Percentiles rank a stretch among this genome's conserved stretches.
Evolutionary conservation across 2,888 invertebrate genomes (phyloP).

Genomic region (Odontothrips loti): DNA sequence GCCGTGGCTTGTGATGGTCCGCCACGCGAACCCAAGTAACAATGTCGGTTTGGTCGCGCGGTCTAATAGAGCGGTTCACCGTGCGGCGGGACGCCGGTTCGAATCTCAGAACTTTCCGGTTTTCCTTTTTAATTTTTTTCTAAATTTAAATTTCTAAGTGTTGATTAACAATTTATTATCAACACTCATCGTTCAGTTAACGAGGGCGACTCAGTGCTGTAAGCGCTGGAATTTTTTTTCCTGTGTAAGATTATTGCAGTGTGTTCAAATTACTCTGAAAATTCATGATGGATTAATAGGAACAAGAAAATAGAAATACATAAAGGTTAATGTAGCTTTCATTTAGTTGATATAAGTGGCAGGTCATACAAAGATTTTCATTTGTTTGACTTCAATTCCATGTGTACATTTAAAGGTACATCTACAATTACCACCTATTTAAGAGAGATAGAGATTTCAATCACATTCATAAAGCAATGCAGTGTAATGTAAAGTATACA

Average conservation of each 20-base stretch:
- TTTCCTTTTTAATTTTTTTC: too few relatives aligned
- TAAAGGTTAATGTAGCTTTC: background rate
- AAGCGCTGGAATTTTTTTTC: too few relatives aligned
- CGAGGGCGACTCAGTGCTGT: too few relatives aligned
- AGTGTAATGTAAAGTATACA: background rate
- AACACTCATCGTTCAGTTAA: too few relatives aligned
- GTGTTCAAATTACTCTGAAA: background rate
- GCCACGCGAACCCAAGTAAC: too few relatives aligned
- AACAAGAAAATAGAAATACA: background rate
- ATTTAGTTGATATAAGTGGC: background rate
- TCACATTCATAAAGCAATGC: background rate
- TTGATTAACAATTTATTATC: too few relatives aligned
- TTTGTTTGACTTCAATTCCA: background rate
- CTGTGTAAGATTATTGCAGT: background rate
- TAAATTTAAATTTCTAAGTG: too few relatives aligned
- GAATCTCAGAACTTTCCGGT: too few relatives aligned
- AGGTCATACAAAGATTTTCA: background rate
- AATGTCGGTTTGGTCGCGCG: too few relatives aligned
- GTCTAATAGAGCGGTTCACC: too few relatives aligned
- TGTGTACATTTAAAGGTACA: background rate
- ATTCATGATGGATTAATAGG: background rate
- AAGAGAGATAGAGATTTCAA: conserved; percentile 17
- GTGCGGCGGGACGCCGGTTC: too few relatives aligned
- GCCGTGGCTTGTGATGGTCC: too few relatives aligned
- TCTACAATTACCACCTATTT: conserved; percentile 2